Evolutionary conservation across 2,888 invertebrate genomes (phyloP).

Genomic region (Nebria brevicollis): DNA sequence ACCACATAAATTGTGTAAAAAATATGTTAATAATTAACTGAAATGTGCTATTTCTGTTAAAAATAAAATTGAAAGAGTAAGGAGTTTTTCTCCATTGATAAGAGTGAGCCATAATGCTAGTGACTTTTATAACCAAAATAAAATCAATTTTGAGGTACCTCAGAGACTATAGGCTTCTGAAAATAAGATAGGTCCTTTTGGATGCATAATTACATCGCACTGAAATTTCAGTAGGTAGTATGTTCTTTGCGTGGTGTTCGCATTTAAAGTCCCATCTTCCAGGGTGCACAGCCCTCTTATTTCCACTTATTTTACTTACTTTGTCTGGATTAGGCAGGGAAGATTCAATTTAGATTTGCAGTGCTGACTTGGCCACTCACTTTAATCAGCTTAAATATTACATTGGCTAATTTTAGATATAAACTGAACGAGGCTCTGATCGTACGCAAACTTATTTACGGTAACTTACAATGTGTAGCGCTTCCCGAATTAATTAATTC

Average conservation of each 20-base stretch:
- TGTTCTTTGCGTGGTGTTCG: not conserved
- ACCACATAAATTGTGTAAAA: too few species aligned
- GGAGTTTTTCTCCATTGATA: too few species aligned
- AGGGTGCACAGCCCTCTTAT: slow-evolving; percentile 40
- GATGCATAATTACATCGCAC: not conserved
- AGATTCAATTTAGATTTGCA: slow-evolving; percentile 46
- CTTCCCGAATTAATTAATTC: not conserved
- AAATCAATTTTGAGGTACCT: too few species aligned
- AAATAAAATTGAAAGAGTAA: too few species aligned
- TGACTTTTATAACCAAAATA: too few species aligned
- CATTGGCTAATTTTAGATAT: slow-evolving; percentile 47
- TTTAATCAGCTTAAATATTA: slow-evolving; percentile 48
- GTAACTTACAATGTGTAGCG: not conserved
- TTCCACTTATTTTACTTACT: slow-evolving; percentile 47
- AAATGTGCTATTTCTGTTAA: too few species aligned
- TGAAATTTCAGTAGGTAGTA: not conserved
- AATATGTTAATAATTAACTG: too few species aligned
- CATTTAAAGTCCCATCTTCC: slow-evolving; percentile 34
- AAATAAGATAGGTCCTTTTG: too few species aligned
- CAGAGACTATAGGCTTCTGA: too few species aligned
- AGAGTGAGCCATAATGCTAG: too few species aligned
- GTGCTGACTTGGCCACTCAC: slow-evolving; percentile 47
- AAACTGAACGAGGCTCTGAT: not conserved
- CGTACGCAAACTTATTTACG: not conserved
- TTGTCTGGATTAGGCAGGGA: slow-evolving; percentile 41